A percentile compares a stretch with the other conserved stretches of the same genome.
phyloP scores from a whole-genome alignment of 2,888 invertebrate species.

The Ischnura elegans region DNA sequence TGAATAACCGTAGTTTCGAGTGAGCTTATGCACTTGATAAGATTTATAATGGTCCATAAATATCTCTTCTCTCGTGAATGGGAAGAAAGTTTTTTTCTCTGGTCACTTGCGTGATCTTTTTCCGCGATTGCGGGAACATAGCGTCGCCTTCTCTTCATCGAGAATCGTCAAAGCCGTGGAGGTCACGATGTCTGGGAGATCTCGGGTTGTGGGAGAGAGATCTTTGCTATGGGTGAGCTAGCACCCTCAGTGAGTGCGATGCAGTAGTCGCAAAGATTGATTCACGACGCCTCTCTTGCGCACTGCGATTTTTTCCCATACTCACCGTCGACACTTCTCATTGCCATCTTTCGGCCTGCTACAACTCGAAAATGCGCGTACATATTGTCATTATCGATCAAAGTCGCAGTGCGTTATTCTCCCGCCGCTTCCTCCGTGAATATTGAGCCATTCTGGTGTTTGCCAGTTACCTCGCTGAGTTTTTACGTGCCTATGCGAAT shows the following conservation, averaged over 20 bases:
- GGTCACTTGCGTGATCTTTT: neutral
- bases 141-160: slow-evolving; percentile 4
- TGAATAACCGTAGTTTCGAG: slow-evolving; percentile 17
- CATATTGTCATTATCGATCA: slow-evolving; percentile 22
- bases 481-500: neutral
- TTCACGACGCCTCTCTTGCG: neutral
- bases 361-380: neutral
- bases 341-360: neutral
- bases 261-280: neutral
- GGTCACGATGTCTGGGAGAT: neutral
- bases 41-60: slow-evolving; percentile 31
- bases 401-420: neutral
- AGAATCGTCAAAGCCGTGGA: slow-evolving; percentile 16
- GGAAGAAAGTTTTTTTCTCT: neutral
- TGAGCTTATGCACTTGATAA: slow-evolving; percentile 10
- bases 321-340: neutral
- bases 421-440: neutral
- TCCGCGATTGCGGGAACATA: slow-evolving; percentile 23
- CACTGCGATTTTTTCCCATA: slow-evolving; percentile 2
- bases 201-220: neutral
- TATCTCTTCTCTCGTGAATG: slow-evolving; percentile 2
- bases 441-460: neutral
- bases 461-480: neutral
- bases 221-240: neutral
- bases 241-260: neutral